phyloP scores from a whole-genome alignment of 1,140 invertebrate species.

The Neodiprion virginianus region DNA sequence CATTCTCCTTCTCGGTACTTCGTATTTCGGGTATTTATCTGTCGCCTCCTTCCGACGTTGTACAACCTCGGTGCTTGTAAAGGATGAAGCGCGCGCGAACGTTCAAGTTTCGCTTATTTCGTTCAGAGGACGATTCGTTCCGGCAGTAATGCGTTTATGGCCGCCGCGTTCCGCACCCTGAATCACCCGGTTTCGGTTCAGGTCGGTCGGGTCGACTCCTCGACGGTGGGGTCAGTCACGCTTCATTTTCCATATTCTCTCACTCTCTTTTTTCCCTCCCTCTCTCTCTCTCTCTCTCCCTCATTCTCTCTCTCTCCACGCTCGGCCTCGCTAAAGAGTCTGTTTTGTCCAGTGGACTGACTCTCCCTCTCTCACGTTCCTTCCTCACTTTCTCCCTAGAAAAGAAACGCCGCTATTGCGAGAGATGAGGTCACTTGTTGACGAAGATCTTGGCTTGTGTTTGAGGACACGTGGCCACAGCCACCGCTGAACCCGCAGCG shows the following conservation, averaged over 20 bases:
- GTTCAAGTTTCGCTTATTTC: conserved; percentile 49
- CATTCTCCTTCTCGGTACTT: background rate
- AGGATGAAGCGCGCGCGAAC: conserved; percentile 34
- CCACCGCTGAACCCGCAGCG: conserved; percentile 1
- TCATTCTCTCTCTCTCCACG: conserved; percentile 26
- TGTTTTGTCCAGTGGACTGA: conserved; percentile 38
- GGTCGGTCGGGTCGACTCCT: conserved; percentile 7
- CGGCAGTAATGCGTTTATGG: conserved; percentile 54
- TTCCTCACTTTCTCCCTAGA: too few relatives aligned
- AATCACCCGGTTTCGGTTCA: conserved; percentile 21
- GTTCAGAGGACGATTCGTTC: conserved; percentile 46
- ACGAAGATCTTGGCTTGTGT: background rate
- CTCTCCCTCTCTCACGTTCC: background rate
- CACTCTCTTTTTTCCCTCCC: background rate
- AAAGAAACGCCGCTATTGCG: background rate
- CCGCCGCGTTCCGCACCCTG: conserved; percentile 31
- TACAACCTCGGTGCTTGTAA: background rate
- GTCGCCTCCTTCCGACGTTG: background rate
- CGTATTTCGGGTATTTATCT: background rate
- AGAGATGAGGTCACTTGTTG: conserved; percentile 7
- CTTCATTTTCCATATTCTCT: conserved; percentile 24
- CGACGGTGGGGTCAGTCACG: conserved; percentile 30
- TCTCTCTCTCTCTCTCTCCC: background rate
- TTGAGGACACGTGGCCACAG: conserved; percentile 6
- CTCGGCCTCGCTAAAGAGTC: conserved; percentile 50